Evolutionary conservation across 2,113 vertebrate genomes (phyloP).

Genomic region (Planiliza haematocheilus): DNA sequence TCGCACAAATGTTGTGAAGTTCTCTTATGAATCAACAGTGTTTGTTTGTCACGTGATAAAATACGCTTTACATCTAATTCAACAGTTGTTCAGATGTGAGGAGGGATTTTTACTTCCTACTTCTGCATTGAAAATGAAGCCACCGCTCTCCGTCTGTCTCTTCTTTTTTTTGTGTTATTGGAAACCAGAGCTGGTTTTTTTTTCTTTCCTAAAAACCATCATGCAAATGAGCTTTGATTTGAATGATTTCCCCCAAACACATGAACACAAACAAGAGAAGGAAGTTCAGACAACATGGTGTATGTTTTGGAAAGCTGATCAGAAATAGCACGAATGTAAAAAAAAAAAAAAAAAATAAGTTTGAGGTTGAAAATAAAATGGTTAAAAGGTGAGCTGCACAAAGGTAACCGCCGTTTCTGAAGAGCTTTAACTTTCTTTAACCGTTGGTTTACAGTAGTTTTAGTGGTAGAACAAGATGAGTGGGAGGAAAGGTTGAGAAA

Average conservation of each 20-base stretch:
- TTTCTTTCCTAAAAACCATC: neutral
- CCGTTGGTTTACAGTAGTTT: neutral
- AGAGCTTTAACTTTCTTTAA: neutral
- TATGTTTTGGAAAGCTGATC: too few relatives aligned
- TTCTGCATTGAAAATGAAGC: too few relatives aligned
- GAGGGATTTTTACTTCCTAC: too few relatives aligned
- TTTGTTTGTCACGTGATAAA: too few relatives aligned
- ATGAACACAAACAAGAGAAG: neutral
- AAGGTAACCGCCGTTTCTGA: neutral
- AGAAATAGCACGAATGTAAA: too few relatives aligned
- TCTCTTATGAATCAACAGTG: too few relatives aligned
- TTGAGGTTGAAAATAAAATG: neutral
- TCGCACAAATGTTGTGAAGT: too few relatives aligned
- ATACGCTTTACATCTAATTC: too few relatives aligned
- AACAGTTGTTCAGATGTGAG: too few relatives aligned
- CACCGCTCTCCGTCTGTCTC: too few relatives aligned
- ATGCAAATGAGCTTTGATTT: conserved; percentile 31
- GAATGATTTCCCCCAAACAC: neutral
- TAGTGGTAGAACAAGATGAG: conserved; percentile 8
- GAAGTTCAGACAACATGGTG: neutral
- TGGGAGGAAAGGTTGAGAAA: conserved; percentile 53
- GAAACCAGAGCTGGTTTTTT: neutral
- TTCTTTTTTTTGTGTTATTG: too few relatives aligned
- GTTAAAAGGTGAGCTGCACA: neutral
- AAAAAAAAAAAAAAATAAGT: too few relatives aligned